Evolutionary conservation across 1,140 invertebrate genomes (phyloP).

Genomic region (Anoplolepis gracilipes): DNA sequence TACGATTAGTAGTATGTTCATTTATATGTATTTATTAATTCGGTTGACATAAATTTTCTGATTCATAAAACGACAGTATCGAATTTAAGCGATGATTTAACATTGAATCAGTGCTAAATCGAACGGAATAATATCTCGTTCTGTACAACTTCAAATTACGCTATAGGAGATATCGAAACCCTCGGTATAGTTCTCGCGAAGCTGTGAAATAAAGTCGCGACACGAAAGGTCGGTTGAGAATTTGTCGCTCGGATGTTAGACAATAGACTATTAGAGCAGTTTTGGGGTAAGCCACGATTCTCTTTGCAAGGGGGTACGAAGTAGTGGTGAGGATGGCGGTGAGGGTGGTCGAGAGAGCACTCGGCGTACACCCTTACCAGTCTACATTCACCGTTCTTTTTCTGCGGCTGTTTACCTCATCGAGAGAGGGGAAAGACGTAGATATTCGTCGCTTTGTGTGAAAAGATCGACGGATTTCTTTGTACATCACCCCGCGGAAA

Average conservation of each 20-base stretch:
- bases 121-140: slow-evolving; percentile 28
- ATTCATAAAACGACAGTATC: not conserved
- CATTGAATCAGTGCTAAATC: not conserved
- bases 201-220: slow-evolving; percentile 35
- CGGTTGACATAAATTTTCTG: not conserved
- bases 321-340: slow-evolving; percentile 11
- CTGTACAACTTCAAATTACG: not conserved
- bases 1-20: not conserved
- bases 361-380: slow-evolving; percentile 42
- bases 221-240: slow-evolving; percentile 39
- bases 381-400: slow-evolving; percentile 41
- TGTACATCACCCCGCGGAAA: slow-evolving; percentile 45
- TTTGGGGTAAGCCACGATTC: slow-evolving; percentile 65
- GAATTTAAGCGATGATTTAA: slow-evolving; percentile 7
- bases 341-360: slow-evolving; percentile 60
- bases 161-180: not conserved
- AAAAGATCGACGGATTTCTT: slow-evolving; percentile 55
- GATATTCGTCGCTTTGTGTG: slow-evolving; percentile 41
- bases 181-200: not conserved
- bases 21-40: not conserved
- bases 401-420: slow-evolving; percentile 59
- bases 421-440: not conserved
- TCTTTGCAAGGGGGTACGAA: slow-evolving; percentile 9
- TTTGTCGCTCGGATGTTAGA: slow-evolving; percentile 71
- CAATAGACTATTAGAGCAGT: slow-evolving; percentile 77